Evolutionary conservation across 1,140 invertebrate species (phyloP).

Genomic region (Bombus sylvicola): DNA sequence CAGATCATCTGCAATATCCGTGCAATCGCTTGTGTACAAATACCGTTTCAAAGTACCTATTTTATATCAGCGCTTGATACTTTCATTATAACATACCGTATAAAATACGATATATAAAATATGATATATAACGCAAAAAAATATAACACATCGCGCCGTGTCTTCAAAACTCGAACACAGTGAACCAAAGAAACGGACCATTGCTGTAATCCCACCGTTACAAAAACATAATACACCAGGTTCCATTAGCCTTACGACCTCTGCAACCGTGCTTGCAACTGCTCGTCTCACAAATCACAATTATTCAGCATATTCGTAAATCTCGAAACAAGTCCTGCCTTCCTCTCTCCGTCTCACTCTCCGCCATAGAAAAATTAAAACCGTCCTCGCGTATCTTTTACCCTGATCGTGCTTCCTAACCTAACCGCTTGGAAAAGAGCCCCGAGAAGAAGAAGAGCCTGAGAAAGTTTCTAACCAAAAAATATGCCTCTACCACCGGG

Average conservation of each 20-base stretch:
- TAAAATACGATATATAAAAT: neutral
- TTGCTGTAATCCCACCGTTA: constrained; percentile 14
- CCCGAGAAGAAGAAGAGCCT: constrained; percentile 3
- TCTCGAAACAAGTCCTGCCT: neutral
- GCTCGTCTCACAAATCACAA: constrained; percentile 17
- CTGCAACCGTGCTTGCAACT: neutral
- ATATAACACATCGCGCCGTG: neutral
- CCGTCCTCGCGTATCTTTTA: neutral
- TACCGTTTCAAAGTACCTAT: neutral
- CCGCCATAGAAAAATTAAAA: neutral
- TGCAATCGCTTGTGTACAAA: neutral
- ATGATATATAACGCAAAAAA: neutral
- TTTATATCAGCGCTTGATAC: too few species aligned
- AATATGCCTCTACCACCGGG: constrained; percentile 12
- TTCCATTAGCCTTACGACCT: constrained; percentile 15
- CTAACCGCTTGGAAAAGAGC: neutral
- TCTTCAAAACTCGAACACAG: neutral
- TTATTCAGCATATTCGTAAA: constrained; percentile 22
- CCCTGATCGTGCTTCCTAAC: neutral
- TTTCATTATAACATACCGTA: neutral
- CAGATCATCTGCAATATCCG: too few species aligned
- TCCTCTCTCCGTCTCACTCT: too few species aligned
- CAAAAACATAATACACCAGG: neutral
- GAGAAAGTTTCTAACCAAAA: constrained; percentile 35
- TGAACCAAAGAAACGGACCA: constrained; percentile 3